phyloP scores from a whole-genome alignment of 2,113 vertebrate genomes.

The Cynocephalus volans region DNA sequence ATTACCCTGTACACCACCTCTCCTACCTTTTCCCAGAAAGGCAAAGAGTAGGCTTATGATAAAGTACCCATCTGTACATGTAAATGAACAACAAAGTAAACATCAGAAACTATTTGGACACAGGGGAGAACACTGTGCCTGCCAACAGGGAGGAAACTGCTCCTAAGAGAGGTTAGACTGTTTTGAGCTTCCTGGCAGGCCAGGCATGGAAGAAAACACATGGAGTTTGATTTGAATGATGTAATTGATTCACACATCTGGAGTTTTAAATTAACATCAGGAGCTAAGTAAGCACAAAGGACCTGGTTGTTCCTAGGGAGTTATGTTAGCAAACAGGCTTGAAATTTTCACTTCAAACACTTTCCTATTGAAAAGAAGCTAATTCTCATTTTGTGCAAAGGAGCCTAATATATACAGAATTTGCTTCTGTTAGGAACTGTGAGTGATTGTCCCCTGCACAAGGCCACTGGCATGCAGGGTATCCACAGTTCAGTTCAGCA shows the following conservation, averaged over 20 bases:
- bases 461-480: background rate
- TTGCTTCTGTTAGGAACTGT: background rate
- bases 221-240: background rate
- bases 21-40: conserved; percentile 1
- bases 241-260: background rate
- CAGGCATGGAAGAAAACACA: background rate
- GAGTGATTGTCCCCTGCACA: background rate
- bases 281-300: background rate
- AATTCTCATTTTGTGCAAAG: background rate
- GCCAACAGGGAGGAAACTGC: background rate
- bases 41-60: background rate
- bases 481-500: background rate
- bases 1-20: background rate
- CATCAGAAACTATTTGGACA: background rate
- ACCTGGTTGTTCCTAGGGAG: background rate
- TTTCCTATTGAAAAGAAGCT: background rate
- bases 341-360: background rate
- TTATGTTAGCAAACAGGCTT: background rate
- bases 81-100: background rate
- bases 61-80: background rate
- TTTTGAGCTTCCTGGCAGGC: background rate
- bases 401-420: background rate
- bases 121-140: background rate
- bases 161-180: background rate
- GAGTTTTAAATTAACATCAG: conserved; percentile 14